Evolutionary conservation across 2,113 vertebrate genomes (phyloP).

Genomic region (Ctenomys sociabilis): DNA sequence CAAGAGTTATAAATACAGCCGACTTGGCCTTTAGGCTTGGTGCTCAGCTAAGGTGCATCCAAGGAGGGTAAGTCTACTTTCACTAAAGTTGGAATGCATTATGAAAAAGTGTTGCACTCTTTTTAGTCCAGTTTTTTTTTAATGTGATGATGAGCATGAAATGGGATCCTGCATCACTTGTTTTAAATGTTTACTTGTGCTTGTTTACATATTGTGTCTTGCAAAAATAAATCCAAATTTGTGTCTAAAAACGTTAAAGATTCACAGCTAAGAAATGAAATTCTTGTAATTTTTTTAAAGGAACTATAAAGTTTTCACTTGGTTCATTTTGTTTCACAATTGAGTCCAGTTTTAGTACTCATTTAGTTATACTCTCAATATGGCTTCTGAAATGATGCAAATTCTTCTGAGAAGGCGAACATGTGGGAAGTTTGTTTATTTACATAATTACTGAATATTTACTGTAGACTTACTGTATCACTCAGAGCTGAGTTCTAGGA

Average conservation of each 20-base stretch:
- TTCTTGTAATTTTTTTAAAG: too few species aligned
- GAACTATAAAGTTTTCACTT: too few species aligned
- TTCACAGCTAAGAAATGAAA: too few species aligned
- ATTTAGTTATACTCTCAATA: background rate
- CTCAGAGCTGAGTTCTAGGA: constrained; percentile 6
- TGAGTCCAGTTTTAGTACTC: constrained; percentile 25
- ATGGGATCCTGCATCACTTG: too few species aligned
- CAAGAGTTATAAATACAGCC: constrained; percentile 42
- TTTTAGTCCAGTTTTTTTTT: background rate
- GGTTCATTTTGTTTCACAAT: too few species aligned
- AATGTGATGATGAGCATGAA: too few species aligned
- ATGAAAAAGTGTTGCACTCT: background rate
- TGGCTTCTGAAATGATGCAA: background rate
- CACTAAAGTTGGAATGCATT: background rate
- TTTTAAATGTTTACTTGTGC: too few species aligned
- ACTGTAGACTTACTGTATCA: background rate
- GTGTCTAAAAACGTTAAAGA: too few species aligned
- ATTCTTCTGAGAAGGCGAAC: background rate
- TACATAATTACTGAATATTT: background rate
- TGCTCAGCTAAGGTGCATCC: constrained; percentile 39
- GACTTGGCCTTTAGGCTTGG: constrained; percentile 53
- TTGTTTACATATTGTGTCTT: too few species aligned
- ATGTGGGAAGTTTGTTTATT: constrained; percentile 14
- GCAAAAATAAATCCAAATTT: too few species aligned
- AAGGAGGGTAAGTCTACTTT: constrained; percentile 42